phyloP scores from a whole-genome alignment of 1,140 invertebrate genomes.

The Lanistes nyassanus region DNA sequence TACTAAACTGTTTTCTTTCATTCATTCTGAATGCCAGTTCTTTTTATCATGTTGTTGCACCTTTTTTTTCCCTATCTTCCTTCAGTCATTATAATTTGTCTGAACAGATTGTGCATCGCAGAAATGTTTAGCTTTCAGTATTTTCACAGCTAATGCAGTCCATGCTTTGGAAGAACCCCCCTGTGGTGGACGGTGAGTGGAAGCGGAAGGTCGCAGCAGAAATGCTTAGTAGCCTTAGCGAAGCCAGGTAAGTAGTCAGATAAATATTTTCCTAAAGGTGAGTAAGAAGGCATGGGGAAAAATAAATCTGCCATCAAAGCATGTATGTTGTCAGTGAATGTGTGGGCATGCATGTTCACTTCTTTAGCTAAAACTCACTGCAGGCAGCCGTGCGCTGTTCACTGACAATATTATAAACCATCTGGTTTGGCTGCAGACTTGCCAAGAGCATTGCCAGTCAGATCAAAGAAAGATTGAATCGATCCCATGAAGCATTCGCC shows the following conservation, averaged over 20 bases:
- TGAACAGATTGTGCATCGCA: too few relatives aligned
- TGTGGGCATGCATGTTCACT: too few relatives aligned
- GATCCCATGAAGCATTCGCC: conserved; percentile 78
- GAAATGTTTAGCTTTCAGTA: neutral
- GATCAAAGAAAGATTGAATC: conserved; percentile 73
- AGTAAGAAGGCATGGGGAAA: too few relatives aligned
- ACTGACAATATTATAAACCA: neutral
- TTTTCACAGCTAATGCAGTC: conserved; percentile 65
- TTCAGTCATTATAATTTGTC: too few relatives aligned
- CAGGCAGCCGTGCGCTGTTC: too few relatives aligned
- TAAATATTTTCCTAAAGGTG: too few relatives aligned
- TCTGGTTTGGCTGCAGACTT: conserved; percentile 70
- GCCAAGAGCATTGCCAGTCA: conserved; percentile 83
- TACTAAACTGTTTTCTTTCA: too few relatives aligned
- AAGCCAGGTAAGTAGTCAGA: conserved; percentile 63
- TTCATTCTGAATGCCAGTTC: too few relatives aligned
- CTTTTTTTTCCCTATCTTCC: neutral
- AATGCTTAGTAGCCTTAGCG: conserved; percentile 79
- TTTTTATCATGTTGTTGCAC: too few relatives aligned
- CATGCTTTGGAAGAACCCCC: conserved; percentile 75
- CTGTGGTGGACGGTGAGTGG: conserved; percentile 78
- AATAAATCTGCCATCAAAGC: too few relatives aligned
- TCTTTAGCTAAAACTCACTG: too few relatives aligned
- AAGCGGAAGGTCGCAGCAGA: conserved; percentile 78
- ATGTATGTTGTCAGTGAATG: too few relatives aligned